phyloP scores from a whole-genome alignment of 1,140 invertebrate genomes.

The Melitaea cinxia region DNA sequence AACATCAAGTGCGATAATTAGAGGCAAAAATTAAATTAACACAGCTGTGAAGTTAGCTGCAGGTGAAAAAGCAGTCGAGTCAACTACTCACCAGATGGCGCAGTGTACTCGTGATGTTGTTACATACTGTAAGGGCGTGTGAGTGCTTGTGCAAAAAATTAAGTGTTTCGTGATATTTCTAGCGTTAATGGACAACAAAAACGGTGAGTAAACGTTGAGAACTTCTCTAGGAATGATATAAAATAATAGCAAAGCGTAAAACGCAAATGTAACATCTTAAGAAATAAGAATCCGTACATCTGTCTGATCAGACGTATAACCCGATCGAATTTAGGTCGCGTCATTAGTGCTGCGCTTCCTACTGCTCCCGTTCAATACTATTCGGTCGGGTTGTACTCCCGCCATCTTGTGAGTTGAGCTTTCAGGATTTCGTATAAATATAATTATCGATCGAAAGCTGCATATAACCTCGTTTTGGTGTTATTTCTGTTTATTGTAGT shows the following conservation, averaged over 20 bases:
- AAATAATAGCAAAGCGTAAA: slow-evolving; percentile 40
- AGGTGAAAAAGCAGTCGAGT: slow-evolving; percentile 54
- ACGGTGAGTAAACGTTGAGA: slow-evolving; percentile 60
- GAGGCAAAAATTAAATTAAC: slow-evolving; percentile 63
- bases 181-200: slow-evolving; percentile 61
- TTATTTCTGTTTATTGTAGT: slow-evolving; percentile 41
- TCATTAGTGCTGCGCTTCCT: slow-evolving; percentile 55
- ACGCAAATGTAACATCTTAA: slow-evolving; percentile 56
- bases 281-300: slow-evolving; percentile 74
- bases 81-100: slow-evolving; percentile 67
- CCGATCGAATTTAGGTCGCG: slow-evolving; percentile 67
- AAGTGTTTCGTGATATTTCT: slow-evolving; percentile 76
- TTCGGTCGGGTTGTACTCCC: slow-evolving; percentile 65
- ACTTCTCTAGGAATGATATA: slow-evolving; percentile 34
- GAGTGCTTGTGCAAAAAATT: slow-evolving; percentile 78
- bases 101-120: slow-evolving; percentile 80
- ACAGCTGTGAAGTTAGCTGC: slow-evolving; percentile 62
- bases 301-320: slow-evolving; percentile 75
- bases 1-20: slow-evolving; percentile 44
- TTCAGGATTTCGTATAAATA: slow-evolving; percentile 76
- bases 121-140: slow-evolving; percentile 78
- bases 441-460: slow-evolving; percentile 69
- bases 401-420: slow-evolving; percentile 76
- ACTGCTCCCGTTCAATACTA: slow-evolving; percentile 47
- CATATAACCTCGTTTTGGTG: slow-evolving; percentile 56